Conservation (phyloP, 2,797 vertebrate species). For the Pipistrellus pipistrellus region DNA sequence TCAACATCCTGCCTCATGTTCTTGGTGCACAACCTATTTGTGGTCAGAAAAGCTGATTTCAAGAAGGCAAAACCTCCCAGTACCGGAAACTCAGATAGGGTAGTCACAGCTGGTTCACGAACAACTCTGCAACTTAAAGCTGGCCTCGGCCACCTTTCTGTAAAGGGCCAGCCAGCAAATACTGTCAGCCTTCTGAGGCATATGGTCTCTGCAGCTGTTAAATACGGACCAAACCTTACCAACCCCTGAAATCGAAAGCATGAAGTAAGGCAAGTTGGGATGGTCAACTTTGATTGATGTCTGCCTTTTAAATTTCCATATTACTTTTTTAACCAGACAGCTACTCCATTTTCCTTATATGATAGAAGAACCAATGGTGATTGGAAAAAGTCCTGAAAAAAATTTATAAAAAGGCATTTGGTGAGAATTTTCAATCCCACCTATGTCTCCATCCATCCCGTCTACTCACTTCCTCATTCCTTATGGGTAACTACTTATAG, state of each 20-base stretch:
- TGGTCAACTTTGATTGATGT: neutral
- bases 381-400: neutral
- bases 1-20: neutral
- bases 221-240: neutral
- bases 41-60: conserved; percentile 1
- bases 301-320: neutral
- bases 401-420: neutral
- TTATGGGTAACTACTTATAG: neutral
- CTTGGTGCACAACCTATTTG: neutral
- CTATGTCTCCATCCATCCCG: neutral
- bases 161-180: neutral
- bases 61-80: neutral
- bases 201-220: neutral
- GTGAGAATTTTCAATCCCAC: neutral
- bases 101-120: conserved; percentile 15
- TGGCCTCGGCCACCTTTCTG: neutral
- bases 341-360: neutral
- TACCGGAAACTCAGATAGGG: neutral
- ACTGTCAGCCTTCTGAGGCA: neutral
- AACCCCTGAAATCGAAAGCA: neutral
- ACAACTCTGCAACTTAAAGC: conserved; percentile 24
- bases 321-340: conserved; percentile 16
- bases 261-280: neutral
- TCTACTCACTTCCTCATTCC: neutral
- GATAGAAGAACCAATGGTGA: neutral